Evolutionary conservation across 2,113 vertebrate species (phyloP), one percentile per base, ranked within the genome.

Genomic region (Zeus faber): DNA sequence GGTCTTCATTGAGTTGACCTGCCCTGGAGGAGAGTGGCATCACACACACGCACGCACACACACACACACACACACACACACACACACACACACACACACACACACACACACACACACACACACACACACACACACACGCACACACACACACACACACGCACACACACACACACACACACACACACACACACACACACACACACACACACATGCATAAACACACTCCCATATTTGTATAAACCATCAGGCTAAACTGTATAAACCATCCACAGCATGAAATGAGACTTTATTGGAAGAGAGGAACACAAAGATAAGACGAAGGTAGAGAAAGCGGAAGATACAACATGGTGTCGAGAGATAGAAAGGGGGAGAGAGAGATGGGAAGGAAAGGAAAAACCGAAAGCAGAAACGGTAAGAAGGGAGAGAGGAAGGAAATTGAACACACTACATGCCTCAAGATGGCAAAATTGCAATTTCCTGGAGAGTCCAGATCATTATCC

Each of bases 51-150:
- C 22, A 41, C 51, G 14, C 50, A 24, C 10, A 23, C 22, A 53
- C 47, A 29, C 20, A 45, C 18, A 22, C 43, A 21, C 43, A 22
- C 43, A 45, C 20, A 45, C 43, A 41, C 39, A 45, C 43, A 45
- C 43, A 45, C 20, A 22, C 20, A 22, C 20, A 22, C 20, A 45
- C 20, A 45, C 20, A 22, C 20, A 22, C 8, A 45, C 43, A 45
- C 43, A 45, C 39, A 41, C 39, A 17, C n/a, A 41, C 39, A 17
- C n/a, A 17, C n/a, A 11, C 20, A 24, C 29, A 33, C 29, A 33
- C 29, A 33, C 29, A 33, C 29, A 33, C 29, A 33, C 29, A 33
- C 2, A 4, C 29, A 33, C 2, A 33, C 29, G n/a, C 33, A 37
- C 33, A 37, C 1, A 37, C 33, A 37, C 13, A 9, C 33, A 13